phyloP scores from a whole-genome alignment of 1,140 invertebrate species.

The Babylonia areolata region DNA sequence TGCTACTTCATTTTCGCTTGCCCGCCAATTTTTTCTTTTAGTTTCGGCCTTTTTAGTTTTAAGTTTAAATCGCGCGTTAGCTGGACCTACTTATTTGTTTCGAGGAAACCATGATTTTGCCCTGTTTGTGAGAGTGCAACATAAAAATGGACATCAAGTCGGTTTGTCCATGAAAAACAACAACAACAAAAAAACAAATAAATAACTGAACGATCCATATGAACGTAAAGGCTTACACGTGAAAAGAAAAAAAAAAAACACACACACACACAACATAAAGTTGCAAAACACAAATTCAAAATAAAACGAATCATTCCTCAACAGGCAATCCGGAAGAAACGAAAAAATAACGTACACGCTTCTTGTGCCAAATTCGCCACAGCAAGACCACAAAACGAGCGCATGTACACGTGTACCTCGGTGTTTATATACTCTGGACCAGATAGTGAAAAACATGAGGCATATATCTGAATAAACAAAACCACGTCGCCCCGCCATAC shows the following conservation, averaged over 20 bases:
- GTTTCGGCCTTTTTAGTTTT: neutral
- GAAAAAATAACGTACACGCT: neutral
- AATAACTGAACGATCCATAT: neutral
- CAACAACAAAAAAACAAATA: neutral
- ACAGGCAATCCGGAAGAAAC: neutral
- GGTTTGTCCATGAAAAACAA: neutral
- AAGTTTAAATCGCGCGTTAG: neutral
- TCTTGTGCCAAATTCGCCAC: neutral
- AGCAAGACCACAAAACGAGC: neutral
- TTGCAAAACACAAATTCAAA: neutral
- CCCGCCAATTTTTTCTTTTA: neutral
- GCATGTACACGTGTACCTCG: neutral
- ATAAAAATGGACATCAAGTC: neutral
- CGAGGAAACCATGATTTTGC: neutral
- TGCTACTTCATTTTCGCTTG: neutral
- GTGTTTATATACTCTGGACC: neutral
- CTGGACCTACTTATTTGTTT: neutral
- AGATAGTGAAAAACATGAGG: neutral
- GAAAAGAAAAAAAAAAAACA: no score
- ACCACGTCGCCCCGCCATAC: no score
- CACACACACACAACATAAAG: neutral
- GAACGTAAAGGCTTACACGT: neutral
- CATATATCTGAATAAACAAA: neutral
- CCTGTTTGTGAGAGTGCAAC: neutral
- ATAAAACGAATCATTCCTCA: neutral